Base-by-base conservation (phyloP, 2,797 vertebrate species). In the Anomalospiza imberbis region DNA sequence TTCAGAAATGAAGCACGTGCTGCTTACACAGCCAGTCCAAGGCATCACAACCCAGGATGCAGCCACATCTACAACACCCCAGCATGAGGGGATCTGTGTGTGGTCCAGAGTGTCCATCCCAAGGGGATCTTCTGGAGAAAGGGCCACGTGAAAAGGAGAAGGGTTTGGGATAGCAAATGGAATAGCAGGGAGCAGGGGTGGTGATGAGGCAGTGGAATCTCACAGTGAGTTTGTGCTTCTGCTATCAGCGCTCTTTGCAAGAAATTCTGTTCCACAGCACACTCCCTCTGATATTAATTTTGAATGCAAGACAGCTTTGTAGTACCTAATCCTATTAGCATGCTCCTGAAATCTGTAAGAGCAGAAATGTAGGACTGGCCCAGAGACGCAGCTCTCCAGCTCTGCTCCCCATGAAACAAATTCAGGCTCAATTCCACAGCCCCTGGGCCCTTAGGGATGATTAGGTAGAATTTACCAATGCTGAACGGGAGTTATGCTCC, bases 301-400 rank as follows among this genome's bases (percentile, higher is more conserved):
- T 75, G 74, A 95, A 93, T 83, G 73, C 91, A 78, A 76, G 48
- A 78, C 51, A 75, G 91, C 85, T 95, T 89, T 86, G 89, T 84
- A 93, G 70, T 66, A 84, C 51, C 68, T 93, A 95, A 94, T 94
- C 93, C 94, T 73, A 70, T 95, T 88, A 92, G 79, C 85, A 94
- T 24, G 80, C 91, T 92, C 60, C 76, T 73, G 79, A 92, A 91
- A 96, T 94, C 89, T 81, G 40, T 55, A 78, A 63, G 70, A 95
- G 85, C 91, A 91, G 93, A 60, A 91, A 73, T 34, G 62, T 4
- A 78, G 79, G 44, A 34, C 73, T 84, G 78, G 82, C 81, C 75
- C 82, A 83, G 53, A 91, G 88, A 95, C 0, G 15, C 4, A 44
- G 58, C 87, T 80, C 61, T 62, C 62, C 21, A 76, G 82, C 62